phyloP scores from a whole-genome alignment of 2,888 invertebrate genomes.

The Holacanthella duospinosa region DNA sequence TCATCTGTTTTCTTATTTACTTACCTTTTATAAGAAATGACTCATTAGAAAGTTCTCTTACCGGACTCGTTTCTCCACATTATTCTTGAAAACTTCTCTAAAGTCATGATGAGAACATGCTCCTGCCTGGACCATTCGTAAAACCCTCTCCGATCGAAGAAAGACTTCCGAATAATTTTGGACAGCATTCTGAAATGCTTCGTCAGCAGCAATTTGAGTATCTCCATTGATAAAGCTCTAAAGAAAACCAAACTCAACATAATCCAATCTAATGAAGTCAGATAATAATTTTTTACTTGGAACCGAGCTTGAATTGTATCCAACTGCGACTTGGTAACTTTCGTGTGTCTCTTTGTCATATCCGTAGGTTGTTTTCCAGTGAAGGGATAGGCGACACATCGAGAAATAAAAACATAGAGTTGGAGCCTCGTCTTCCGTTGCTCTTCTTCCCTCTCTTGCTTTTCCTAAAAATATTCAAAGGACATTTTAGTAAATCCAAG shows the following conservation, averaged over 20 bases:
- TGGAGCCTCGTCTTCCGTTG: slow-evolving; percentile 89
- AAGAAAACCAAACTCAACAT: slow-evolving; percentile 32
- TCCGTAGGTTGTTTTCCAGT: slow-evolving; percentile 99
- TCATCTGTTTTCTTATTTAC: neutral
- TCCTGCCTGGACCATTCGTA: slow-evolving; percentile 93
- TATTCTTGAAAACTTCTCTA: slow-evolving; percentile 93
- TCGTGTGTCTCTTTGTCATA: slow-evolving; percentile 89
- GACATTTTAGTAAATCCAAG: neutral
- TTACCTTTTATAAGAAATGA: slow-evolving; percentile 6
- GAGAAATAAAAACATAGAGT: slow-evolving; percentile 93
- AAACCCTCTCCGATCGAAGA: slow-evolving; percentile 89
- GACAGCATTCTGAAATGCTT: slow-evolving; percentile 97
- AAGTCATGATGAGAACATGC: slow-evolving; percentile 98
- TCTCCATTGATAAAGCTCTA: slow-evolving; percentile 93
- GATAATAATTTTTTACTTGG: no score
- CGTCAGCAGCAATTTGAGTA: slow-evolving; percentile 94
- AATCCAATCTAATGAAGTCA: no score
- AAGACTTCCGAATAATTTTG: slow-evolving; percentile 93
- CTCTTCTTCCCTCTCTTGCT: slow-evolving; percentile 91
- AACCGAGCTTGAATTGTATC: slow-evolving; percentile 89
- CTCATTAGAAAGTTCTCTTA: slow-evolving; percentile 40
- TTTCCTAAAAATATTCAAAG: slow-evolving; percentile 51
- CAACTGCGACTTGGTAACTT: slow-evolving; percentile 90
- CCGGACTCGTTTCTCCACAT: slow-evolving; percentile 96
- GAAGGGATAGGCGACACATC: slow-evolving; percentile 97